Evolutionary conservation across 2,113 vertebrate species (phyloP).

Genomic region (Peromyscus californicus): DNA sequence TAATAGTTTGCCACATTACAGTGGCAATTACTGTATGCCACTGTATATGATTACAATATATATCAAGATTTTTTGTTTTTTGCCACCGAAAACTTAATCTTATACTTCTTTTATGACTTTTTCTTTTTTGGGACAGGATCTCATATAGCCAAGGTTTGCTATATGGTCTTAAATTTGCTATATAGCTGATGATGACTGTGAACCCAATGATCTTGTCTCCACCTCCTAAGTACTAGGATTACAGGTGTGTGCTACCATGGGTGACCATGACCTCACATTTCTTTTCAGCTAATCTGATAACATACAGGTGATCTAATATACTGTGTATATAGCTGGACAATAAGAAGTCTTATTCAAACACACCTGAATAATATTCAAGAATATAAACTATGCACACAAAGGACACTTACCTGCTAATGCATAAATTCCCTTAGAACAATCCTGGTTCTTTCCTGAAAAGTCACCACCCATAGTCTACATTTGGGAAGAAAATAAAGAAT

Average conservation of each 20-base stretch:
- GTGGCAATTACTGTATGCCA: neutral
- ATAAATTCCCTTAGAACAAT: constrained; percentile 99
- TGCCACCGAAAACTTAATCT: neutral
- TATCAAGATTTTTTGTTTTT: constrained; percentile 39
- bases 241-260: neutral
- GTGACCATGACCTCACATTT: neutral
- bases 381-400: constrained; percentile 45
- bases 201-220: neutral
- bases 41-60: constrained; percentile 1
- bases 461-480: constrained; percentile 98
- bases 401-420: constrained; percentile 93
- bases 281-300: constrained; percentile 43
- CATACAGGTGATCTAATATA: neutral
- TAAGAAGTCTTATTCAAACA: constrained; percentile 38
- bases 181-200: neutral
- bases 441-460: constrained; percentile 99
- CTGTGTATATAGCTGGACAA: neutral
- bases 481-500: constrained; percentile 38
- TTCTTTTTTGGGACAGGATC: neutral
- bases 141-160: neutral
- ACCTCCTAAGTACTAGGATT: neutral
- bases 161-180: neutral
- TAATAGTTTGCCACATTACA: neutral
- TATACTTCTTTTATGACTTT: neutral
- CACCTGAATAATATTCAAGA: neutral